Evolutionary conservation across 1,140 invertebrate genomes (phyloP).

Genomic region (Frieseomelitta varia): DNA sequence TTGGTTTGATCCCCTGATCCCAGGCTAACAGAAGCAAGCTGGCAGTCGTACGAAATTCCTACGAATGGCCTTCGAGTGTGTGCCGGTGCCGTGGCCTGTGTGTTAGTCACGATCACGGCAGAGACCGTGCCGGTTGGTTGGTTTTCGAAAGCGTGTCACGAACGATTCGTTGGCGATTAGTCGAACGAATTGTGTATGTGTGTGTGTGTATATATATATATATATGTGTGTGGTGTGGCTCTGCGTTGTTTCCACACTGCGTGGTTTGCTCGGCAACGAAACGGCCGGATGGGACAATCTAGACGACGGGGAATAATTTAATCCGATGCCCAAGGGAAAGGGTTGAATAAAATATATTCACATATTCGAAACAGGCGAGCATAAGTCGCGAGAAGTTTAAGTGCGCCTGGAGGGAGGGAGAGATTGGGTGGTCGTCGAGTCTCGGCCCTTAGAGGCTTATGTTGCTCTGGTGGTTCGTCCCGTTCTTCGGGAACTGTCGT

Average conservation of each 20-base stretch:
- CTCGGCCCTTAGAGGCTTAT: slow-evolving; percentile 65
- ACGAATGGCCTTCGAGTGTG: not conserved
- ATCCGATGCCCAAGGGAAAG: slow-evolving; percentile 77
- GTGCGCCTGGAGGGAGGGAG: not conserved
- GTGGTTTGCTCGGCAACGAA: not conserved
- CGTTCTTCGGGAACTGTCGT: slow-evolving; percentile 79
- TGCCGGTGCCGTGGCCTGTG: slow-evolving; percentile 38
- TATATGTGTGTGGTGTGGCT: no score
- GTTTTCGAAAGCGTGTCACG: slow-evolving; percentile 22
- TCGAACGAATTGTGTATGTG: not conserved
- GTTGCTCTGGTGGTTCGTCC: slow-evolving; percentile 74
- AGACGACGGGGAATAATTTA: slow-evolving; percentile 77
- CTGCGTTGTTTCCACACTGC: not conserved
- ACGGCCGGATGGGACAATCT: slow-evolving; percentile 30
- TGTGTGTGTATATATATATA: no score
- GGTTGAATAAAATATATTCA: slow-evolving; percentile 84
- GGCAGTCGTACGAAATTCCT: slow-evolving; percentile 76
- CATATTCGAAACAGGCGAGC: slow-evolving; percentile 80
- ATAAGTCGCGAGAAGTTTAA: slow-evolving; percentile 72
- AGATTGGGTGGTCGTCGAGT: no score
- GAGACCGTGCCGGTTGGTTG: no score
- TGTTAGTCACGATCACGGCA: not conserved
- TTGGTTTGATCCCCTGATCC: slow-evolving; percentile 80
- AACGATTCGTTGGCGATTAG: not conserved
- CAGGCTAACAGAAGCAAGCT: slow-evolving; percentile 75